Evolutionary conservation across 2,113 vertebrate species (phyloP), one percentile per base, ranked within the genome.

Genomic region (Leptobrachium leishanense): DNA sequence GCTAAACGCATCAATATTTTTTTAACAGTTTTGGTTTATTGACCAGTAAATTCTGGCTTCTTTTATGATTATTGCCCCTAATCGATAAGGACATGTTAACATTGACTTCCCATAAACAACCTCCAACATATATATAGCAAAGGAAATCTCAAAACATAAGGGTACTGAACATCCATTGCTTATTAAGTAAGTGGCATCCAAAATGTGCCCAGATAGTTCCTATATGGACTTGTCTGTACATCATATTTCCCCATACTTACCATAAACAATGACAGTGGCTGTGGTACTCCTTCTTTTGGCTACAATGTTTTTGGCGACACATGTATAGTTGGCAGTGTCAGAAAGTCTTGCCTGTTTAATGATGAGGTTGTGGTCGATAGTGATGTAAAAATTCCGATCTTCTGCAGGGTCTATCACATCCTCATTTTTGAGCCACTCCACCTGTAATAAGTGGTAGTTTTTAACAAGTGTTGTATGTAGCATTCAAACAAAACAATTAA

Each of bases 311-410:
- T 98, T 98, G 59, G 97, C 97, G 0, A 98, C 95, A 31, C 97
- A 98, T 0, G 97, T 98, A 75, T 98, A 98, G 87, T 98, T 98
- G 66, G 96, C 96, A 0, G 96, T 98, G 84, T 98, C 97, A 0
- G 96, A 97, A 63, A 98, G 95, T 5, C 96, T 95, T 1, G 97
- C 97, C 88, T 98, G 97, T 83, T 98, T 98, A 85, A 98, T 97
- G 90, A 98, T 98, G 80, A 98, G 89, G 87, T 98, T 97, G 89
- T 98, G 96, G 87, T 98, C 97, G 0, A 98, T 96, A 70, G 97
- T 98, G 85, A 98, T 97, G 81, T 98, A 98, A 88, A 97, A 98
- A 85, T 98, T 98, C 44, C 95, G 87, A 88, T 98, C 97, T 86
- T 97, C 95, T 1, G 94, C 92, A 0, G 97, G 96, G 84, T 98